phyloP scores from a whole-genome alignment of 2,888 invertebrate genomes.

The Trachelus stipa region DNA sequence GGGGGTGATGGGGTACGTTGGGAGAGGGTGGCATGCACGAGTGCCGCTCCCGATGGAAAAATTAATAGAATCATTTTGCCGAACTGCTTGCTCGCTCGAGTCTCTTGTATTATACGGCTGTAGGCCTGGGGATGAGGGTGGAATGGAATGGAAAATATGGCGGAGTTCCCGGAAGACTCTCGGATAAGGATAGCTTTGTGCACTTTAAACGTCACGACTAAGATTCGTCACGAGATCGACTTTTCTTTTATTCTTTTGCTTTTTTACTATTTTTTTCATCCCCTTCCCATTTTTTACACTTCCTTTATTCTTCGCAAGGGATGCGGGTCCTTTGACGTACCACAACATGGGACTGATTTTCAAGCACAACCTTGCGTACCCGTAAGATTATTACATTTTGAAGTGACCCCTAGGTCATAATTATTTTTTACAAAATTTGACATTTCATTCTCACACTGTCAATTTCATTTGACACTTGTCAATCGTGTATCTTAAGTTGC shows the following conservation, averaged over 20 bases:
- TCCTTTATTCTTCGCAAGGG: neutral
- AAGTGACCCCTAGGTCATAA: neutral
- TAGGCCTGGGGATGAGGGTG: slow-evolving; percentile 19
- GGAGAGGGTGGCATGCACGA: slow-evolving; percentile 63
- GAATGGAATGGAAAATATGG: slow-evolving; percentile 48
- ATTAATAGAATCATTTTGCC: slow-evolving; percentile 65
- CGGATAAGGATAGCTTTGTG: slow-evolving; percentile 52
- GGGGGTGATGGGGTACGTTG: neutral
- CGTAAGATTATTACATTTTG: neutral
- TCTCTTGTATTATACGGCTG: slow-evolving; percentile 13
- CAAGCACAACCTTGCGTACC: neutral
- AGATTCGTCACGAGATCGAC: slow-evolving; percentile 50
- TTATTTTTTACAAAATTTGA: neutral
- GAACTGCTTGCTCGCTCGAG: slow-evolving; percentile 41
- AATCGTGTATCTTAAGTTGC: neutral
- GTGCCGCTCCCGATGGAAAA: slow-evolving; percentile 63
- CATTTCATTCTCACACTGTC: too few relatives aligned
- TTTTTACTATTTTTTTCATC: neutral
- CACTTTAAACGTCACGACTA: slow-evolving; percentile 47
- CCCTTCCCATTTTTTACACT: neutral
- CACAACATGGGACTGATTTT: neutral
- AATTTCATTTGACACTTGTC: too few relatives aligned
- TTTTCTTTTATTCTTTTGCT: neutral
- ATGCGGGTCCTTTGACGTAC: neutral
- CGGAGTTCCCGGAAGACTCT: slow-evolving; percentile 26